Percentiles rank a stretch among this genome's conserved stretches.
Conservation (phyloP, 2,888 invertebrate genomes). For the Cataglyphis albicans region DNA sequence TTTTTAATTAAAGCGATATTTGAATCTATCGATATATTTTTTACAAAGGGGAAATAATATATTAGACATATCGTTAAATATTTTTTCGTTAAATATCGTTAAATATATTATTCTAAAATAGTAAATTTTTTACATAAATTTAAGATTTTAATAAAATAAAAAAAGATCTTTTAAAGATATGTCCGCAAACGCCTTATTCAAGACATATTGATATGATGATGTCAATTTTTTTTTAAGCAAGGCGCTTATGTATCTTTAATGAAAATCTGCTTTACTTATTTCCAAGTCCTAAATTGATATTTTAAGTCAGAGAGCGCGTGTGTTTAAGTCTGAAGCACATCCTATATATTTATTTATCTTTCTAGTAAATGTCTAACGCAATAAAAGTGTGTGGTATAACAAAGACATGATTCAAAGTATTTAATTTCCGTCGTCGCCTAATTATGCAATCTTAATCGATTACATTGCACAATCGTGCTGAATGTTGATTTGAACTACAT, state of each 20-base stretch:
- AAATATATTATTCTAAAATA: background rate
- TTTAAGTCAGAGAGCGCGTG: background rate
- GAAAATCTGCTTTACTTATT: background rate
- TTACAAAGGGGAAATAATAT: too few species aligned
- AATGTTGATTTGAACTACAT: slow-evolving; percentile 52
- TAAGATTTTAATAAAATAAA: too few species aligned
- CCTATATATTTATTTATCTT: background rate
- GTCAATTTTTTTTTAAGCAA: background rate
- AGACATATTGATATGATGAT: too few species aligned
- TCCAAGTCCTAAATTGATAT: background rate
- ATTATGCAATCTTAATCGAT: slow-evolving; percentile 57
- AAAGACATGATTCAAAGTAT: slow-evolving; percentile 6
- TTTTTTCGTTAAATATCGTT: background rate
- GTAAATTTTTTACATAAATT: background rate
- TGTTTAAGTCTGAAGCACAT: background rate
- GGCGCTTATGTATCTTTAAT: background rate
- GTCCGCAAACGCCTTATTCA: too few species aligned
- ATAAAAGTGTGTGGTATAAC: background rate
- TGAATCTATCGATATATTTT: background rate
- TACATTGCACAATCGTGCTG: slow-evolving; percentile 32
- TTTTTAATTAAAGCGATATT: background rate
- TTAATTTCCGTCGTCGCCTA: slow-evolving; percentile 43
- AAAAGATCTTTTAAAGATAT: too few species aligned
- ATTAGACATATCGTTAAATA: background rate
- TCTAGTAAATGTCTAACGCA: too few species aligned